Evolutionary conservation across 1,140 invertebrate genomes (phyloP), one percentile per base, ranked within the genome.

Genomic region (Drosophila tristis): DNA sequence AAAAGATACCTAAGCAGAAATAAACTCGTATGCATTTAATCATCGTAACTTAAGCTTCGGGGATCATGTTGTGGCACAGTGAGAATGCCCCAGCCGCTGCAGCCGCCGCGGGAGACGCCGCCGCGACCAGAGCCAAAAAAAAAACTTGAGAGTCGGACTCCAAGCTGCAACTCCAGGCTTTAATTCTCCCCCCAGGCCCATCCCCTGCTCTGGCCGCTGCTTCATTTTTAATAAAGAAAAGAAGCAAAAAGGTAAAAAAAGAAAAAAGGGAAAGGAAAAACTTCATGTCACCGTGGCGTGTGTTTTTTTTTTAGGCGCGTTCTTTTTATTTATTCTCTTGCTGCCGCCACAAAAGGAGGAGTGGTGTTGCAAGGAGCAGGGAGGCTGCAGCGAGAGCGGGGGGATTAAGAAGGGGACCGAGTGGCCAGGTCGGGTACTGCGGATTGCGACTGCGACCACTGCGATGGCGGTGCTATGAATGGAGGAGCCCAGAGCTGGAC

Each of bases 21-120:
- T 89, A 89, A 90, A 90, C 84, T 89, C 84, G 84, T 89, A 89
- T 89, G 84, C 79, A 78, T 89, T 89, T 89, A 89, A 89, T 89
- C 84, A 89, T 89, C 79, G 84, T 89, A 89, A 89, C 85, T 89
- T 89, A 89, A 89, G 84, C 84, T 39, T 74, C 55, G 79, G 68
- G 74, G 79, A 89, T 87, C 84, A 89, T 89, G 84, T 87, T 89
- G 79, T 89, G 84, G 75, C 84, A 73, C 71, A 79, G 70, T 75
- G 66, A 78, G 67, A 77, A 79, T 72, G 77, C 71, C 55, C 57
- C 57, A 60, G 60, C 61, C 57, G 57, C 66, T 39, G 72, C 76
- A 58, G 70, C 78, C 78, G 86, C 78, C 68, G 73, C 75, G 82
- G 82, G 80, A 81, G 78, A 76, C 53, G 66, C 60, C 63, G 74